Conservation (phyloP, 2,113 vertebrate genomes). For the Elaphurus davidianus region DNA sequence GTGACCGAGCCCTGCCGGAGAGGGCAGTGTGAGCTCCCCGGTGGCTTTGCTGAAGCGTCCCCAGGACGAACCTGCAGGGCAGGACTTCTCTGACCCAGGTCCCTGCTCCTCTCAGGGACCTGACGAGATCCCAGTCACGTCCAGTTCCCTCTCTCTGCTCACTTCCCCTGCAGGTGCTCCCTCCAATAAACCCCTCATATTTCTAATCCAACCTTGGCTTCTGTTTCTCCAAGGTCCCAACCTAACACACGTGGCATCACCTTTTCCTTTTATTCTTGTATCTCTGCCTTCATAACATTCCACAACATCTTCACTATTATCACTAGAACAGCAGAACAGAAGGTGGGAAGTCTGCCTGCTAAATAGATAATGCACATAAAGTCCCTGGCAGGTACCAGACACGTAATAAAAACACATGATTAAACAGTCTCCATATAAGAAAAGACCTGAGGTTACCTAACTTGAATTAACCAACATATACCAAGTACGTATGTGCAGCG, state of each 20-base stretch:
- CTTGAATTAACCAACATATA: neutral
- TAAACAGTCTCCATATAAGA: neutral
- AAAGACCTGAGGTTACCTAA: neutral
- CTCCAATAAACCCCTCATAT: neutral
- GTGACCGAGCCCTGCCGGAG: fast-evolving
- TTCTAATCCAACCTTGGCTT: neutral
- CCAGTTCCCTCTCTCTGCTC: neutral
- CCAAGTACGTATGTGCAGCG: neutral
- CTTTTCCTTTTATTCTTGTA: neutral
- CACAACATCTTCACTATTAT: neutral
- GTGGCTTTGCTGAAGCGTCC: neutral
- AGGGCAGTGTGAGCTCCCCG: neutral
- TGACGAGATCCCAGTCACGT: fast-evolving
- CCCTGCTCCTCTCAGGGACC: neutral
- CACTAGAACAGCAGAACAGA: neutral
- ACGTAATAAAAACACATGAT: neutral
- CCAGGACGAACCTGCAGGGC: neutral
- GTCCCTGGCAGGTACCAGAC: neutral
- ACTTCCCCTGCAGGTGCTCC: neutral
- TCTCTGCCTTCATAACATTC: neutral
- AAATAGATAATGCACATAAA: neutral
- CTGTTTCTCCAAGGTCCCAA: neutral
- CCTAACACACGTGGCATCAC: neutral
- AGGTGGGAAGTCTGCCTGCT: neutral
- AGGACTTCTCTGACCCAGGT: neutral